Conservation (phyloP, 2,888 invertebrate species). For the Tenthredo mesomela region DNA sequence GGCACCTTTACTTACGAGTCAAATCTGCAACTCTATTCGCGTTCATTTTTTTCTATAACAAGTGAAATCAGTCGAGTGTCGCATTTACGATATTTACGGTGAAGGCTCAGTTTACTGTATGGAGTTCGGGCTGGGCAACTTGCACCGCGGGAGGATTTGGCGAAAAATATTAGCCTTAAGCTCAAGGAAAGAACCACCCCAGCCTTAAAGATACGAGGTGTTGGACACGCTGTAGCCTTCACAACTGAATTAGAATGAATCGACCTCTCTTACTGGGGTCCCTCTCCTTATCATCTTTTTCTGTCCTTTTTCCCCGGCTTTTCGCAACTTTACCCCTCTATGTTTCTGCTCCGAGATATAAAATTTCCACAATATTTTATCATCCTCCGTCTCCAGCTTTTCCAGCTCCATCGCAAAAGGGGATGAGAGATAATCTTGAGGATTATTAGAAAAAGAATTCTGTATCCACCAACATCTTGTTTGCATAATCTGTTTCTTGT, state of each 20-base stretch:
- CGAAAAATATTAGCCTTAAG: constrained; percentile 51
- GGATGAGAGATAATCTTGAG: constrained; percentile 41
- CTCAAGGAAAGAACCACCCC: constrained; percentile 41
- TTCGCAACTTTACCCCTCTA: constrained; percentile 44
- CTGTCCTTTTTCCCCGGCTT: constrained; percentile 40
- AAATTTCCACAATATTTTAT: constrained; percentile 47
- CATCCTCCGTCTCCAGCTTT: constrained; percentile 38
- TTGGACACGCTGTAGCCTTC: constrained; percentile 77
- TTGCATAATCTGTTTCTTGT: constrained; percentile 50
- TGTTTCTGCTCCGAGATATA: constrained; percentile 53
- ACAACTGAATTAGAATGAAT: constrained; percentile 76
- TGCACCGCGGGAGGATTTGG: constrained; percentile 45
- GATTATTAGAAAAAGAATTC: constrained; percentile 43
- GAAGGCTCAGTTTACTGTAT: constrained; percentile 8
- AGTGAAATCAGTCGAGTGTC: constrained; percentile 38
- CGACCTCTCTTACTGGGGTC: constrained; percentile 62
- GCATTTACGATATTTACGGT: constrained; percentile 31
- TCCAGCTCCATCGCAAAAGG: constrained; percentile 8
- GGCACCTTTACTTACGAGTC: neutral
- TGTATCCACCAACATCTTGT: constrained; percentile 33
- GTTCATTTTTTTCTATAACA: constrained; percentile 12
- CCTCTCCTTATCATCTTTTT: constrained; percentile 50
- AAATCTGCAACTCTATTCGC: neutral
- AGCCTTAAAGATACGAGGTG: constrained; percentile 66
- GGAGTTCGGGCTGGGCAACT: constrained; percentile 10